Evolutionary conservation across 2,888 invertebrate species (phyloP), one percentile per base, ranked within the genome.

Genomic region (Apamea monoglypha): DNA sequence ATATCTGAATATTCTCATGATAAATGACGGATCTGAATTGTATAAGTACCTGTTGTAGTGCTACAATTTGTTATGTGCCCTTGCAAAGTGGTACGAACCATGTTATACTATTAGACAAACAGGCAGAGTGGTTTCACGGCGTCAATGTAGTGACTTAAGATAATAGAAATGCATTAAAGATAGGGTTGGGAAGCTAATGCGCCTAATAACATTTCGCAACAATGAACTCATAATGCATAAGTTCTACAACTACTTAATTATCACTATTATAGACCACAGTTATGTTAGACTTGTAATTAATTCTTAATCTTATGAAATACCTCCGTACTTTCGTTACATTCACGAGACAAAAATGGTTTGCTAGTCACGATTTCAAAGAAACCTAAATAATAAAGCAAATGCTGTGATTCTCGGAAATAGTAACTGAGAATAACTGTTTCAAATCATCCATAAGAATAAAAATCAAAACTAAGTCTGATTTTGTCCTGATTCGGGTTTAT

Each of bases 401-500:
- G 2, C 8, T 18, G 29, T 29, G 36, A 44, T 61, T 61, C 25
- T 67, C 67, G 18, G 44, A 71, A 82, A 69, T 63, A 74, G 76
- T 66, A 59, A 21, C 21, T 53, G 16, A 64, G 56, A 78, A 75
- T 63, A 72, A 76, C 81, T 87, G 85, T 66, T 85, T 81, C 36
- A 36, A 68, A 68, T 76, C 85, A 68, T 74, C 74, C n/a, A 36
- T 64, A 47, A 32, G 85, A 78, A 77, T 87, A 84, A 73, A 72
- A 78, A 83, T 83, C 71, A 81, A 72, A 81, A 56, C 25, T 59
- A 29, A 25, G 40, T 74, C 59, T 70, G 44, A 63, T 79, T 64
- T 25, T 61, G 29, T 36, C 40, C 68, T 71, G 36, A 68, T 18
- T 40, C 8, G 2, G 67, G 86, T 82, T 47, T 47, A 47, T 16